phyloP scores from a whole-genome alignment of 64 coral and sea anemone genomes.

The Acropora tenuis region DNA sequence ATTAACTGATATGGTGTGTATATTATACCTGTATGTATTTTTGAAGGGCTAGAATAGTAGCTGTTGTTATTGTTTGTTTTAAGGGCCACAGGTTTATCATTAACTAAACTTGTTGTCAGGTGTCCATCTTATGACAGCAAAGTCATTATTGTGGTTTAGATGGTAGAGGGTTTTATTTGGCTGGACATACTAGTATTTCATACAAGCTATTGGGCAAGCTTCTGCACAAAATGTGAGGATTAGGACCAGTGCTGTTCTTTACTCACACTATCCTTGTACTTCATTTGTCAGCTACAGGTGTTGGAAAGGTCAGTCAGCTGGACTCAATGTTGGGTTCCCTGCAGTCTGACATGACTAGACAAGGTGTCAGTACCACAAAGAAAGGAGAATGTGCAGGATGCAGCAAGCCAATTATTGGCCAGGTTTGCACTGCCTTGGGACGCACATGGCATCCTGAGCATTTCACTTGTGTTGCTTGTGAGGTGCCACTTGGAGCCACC shows the following conservation, averaged over 20 bases:
- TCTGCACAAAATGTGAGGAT: no score
- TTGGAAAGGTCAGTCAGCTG: constrained; percentile 92
- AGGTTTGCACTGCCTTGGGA: constrained; percentile 95
- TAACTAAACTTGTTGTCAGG: no score
- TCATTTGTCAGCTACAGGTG: constrained; percentile 43
- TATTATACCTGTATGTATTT: no score
- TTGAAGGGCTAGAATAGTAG: no score
- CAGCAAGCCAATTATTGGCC: constrained; percentile 98
- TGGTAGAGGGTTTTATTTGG: background rate
- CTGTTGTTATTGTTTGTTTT: no score
- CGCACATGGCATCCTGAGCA: constrained; percentile 99
- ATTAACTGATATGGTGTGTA: no score
- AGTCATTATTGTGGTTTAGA: background rate
- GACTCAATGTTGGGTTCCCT: constrained; percentile 96
- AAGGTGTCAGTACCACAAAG: constrained; percentile 98
- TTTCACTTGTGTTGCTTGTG: constrained; percentile 98
- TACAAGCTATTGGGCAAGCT: no score
- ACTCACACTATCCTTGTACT: background rate
- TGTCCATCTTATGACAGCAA: background rate
- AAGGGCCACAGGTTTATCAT: no score
- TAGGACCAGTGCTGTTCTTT: no score
- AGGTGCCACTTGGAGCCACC: constrained; percentile 84
- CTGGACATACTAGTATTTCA: background rate
- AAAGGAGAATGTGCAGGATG: constrained; percentile 96
- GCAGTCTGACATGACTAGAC: constrained; percentile 95